Evolutionary conservation across 2,113 vertebrate species (phyloP), one percentile per base, ranked within the genome.

Genomic region (Hepsetus odoe): DNA sequence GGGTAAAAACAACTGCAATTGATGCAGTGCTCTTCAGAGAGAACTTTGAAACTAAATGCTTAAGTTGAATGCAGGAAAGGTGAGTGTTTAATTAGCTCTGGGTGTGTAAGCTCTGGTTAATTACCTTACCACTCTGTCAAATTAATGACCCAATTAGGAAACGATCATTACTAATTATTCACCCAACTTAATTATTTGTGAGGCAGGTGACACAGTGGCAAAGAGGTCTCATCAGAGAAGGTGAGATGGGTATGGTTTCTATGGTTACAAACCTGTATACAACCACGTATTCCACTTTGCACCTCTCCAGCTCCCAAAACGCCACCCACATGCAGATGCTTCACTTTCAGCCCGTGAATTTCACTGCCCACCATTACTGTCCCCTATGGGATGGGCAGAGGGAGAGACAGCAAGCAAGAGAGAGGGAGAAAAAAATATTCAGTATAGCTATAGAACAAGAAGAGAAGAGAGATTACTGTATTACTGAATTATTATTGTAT

Each of bases 281-380:
- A 99, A 84, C 98, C 98, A 85, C 89, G 92, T 84, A 99, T 94
- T 51, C 98, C 98, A 1, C 91, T 95, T 87, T 95, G 95, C 83
- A 94, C 94, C 81, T 97, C 94, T 78, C 95, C 95, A 18, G 94
- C 90, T 46, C 92, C 94, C 75, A 96, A 88, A 84, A 98, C 90
- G 83, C 97, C 97, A 61, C 97, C 98, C 62, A 99, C 94, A 0
- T 98, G 95, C 75, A 99, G 93, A 77, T 95, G 95, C 88, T 99
- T 98, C 89, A 99, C 95, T 88, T 96, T 98, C 88, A 99, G 90
- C 69, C 96, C 96, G 66, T 97, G 95, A 76, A 99, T 93, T 22
- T 98, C 98, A 88, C 91, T 98, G 79, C 96, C 98, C 62, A 98
- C 93, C 2, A 95, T 93, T 59, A 98, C 92, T 0, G 95, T 98